Conservation (phyloP, 1,140 invertebrate species). For the Pseudomyrmex cubaensis region DNA sequence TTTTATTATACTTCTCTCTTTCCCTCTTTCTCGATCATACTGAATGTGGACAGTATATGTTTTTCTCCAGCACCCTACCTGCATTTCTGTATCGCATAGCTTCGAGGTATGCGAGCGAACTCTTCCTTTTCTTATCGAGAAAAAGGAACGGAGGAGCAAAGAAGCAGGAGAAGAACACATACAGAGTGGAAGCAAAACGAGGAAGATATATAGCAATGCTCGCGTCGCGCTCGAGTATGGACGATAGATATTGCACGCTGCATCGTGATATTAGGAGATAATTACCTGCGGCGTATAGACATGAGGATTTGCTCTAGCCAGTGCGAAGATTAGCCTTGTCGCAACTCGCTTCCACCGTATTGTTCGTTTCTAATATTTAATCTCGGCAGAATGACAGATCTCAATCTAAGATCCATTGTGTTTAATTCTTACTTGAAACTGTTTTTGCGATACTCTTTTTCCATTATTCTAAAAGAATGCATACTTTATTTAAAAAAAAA, state of each 20-base stretch:
- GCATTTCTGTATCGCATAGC: conserved; percentile 70
- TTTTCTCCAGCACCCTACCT: conserved; percentile 59
- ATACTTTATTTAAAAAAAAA: too few species aligned
- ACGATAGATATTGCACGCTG: conserved; percentile 44
- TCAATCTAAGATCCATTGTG: not conserved
- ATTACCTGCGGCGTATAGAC: conserved; percentile 27
- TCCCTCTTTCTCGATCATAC: too few species aligned
- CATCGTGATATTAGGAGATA: conserved; percentile 63
- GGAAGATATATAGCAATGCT: conserved; percentile 24
- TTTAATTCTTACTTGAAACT: not conserved
- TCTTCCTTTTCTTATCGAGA: conserved; percentile 69
- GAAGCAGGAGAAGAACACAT: conserved; percentile 51
- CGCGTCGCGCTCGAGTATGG: conserved; percentile 51
- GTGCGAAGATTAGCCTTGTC: not conserved
- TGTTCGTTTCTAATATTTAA: not conserved
- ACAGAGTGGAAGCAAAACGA: conserved; percentile 60
- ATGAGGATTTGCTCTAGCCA: conserved; percentile 11
- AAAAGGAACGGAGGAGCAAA: conserved; percentile 64
- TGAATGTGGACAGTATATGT: conserved; percentile 51
- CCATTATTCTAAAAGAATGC: not conserved
- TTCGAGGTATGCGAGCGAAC: conserved; percentile 72
- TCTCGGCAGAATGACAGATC: not conserved
- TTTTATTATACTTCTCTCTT: too few species aligned
- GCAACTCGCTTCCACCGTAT: not conserved
- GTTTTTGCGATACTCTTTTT: not conserved